Conservation (phyloP, 2,888 invertebrate genomes). For the Drosophila leonis region DNA sequence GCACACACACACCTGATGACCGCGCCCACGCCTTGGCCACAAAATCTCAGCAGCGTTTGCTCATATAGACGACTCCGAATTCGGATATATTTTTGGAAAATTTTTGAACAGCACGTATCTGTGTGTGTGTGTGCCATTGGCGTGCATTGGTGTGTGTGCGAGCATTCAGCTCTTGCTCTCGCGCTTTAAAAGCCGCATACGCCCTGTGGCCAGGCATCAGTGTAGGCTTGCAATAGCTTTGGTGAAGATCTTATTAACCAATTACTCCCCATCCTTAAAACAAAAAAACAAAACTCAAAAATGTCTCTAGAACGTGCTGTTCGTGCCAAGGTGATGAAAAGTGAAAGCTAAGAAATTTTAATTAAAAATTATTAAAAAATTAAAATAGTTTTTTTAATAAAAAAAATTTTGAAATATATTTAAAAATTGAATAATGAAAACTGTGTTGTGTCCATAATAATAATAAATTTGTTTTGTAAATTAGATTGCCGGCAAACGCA, state of each 20-base stretch:
- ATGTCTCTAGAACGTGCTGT: slow-evolving; percentile 98
- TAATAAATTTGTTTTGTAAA: slow-evolving; percentile 20
- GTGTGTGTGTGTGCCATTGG: background rate
- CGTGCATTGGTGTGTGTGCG: slow-evolving; percentile 11
- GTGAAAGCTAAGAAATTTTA: slow-evolving; percentile 14
- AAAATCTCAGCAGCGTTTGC: slow-evolving; percentile 40
- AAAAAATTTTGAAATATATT: background rate
- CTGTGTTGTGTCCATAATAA: slow-evolving; percentile 30
- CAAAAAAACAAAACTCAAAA: slow-evolving; percentile 71
- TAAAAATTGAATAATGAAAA: slow-evolving; percentile 1
- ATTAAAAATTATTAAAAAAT: background rate
- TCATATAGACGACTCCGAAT: slow-evolving; percentile 74
- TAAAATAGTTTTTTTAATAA: slow-evolving; percentile 1
- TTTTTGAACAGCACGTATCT: slow-evolving; percentile 60
- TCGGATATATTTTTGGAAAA: slow-evolving; percentile 84
- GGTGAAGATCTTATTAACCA: slow-evolving; percentile 74
- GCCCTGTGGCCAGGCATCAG: slow-evolving; percentile 81
- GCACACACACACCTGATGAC: slow-evolving; percentile 25
- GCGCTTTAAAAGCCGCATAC: slow-evolving; percentile 83
- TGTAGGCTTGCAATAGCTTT: slow-evolving; percentile 81
- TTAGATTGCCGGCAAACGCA: slow-evolving; percentile 93
- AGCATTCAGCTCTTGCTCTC: slow-evolving; percentile 48
- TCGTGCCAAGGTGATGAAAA: slow-evolving; percentile 91
- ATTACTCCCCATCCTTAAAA: slow-evolving; percentile 48
- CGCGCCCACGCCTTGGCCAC: slow-evolving; percentile 68